Base-by-base conservation (phyloP, 2,888 invertebrate species). In the Nymphalis c-album region DNA sequence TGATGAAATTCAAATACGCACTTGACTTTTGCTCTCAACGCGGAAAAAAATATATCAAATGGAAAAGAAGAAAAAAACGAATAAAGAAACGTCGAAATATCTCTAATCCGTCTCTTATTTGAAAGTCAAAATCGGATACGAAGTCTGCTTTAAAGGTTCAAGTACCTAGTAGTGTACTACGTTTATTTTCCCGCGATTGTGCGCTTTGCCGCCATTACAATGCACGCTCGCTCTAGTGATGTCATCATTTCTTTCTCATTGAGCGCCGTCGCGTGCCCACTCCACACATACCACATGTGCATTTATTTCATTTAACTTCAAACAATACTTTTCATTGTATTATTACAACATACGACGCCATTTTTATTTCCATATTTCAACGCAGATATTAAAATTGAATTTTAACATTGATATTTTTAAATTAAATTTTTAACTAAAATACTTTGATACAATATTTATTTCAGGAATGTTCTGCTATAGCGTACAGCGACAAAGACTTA, bases 191-290 rank as follows among this genome's bases (percentile, higher is more conserved):
- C 13, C 17, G 35, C 31, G 35, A 35, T 4, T 57, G 53, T 47
- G 31, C 45, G 45, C 53, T 60, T 65, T 60, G 31, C 60, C 46
- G 53, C 53, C 47, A 47, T n/a, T 26, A 60, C 22, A 13, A 26
- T 10, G 46, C 47, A 53, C 20, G 16, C 50, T 51, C 46, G 51
- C 20, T 10, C 51, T 53, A 65, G 55, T 57, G 66, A 66, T 55
- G 60, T 66, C 61, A 61, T 47, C 66, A 47, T 60, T 65, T 66
- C 45, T 55, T 55, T 66, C 55, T 61, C 35, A 61, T 48, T 61
- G 66, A 55, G 46, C 53, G 60, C 46, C 53, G 55, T 55, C 53
- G 26, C 55, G 60, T 60, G 60, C 47, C 20, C 20, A 55, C 61
- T 45, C 47, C 48, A 20, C 22, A 16, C 22, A 8, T 8, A 7